Conservation (phyloP, 2,113 vertebrate species). For the Centropristis striata region DNA sequence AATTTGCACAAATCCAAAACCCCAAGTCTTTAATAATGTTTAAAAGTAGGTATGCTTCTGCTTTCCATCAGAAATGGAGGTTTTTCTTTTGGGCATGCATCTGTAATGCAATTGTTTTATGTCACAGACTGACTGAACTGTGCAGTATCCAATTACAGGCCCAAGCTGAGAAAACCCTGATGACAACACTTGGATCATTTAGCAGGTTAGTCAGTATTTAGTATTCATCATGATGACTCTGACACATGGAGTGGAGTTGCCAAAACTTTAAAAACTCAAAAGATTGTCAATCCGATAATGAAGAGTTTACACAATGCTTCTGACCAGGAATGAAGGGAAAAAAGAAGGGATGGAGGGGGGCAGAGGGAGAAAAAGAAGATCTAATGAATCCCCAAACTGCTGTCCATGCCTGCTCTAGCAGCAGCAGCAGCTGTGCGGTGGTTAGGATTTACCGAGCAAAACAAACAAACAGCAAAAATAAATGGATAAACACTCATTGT, state of each 20-base stretch:
- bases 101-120: too few relatives aligned
- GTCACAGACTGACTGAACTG: too few relatives aligned
- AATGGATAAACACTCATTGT: slow-evolving; percentile 58
- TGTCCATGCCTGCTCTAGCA: slow-evolving; percentile 31
- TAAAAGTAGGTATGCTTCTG: too few relatives aligned
- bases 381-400: slow-evolving; percentile 68
- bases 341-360: neutral
- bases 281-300: neutral
- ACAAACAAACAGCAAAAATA: slow-evolving; percentile 67
- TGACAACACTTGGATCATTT: neutral
- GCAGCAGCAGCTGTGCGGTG: slow-evolving; percentile 57
- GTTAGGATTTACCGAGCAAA: slow-evolving; percentile 50
- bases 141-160: neutral
- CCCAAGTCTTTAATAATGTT: too few relatives aligned
- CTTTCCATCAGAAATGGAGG: too few relatives aligned
- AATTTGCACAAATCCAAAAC: too few relatives aligned
- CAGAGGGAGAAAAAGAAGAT: slow-evolving; percentile 16
- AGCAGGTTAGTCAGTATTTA: neutral
- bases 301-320: neutral
- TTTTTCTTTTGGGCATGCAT: too few relatives aligned
- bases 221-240: neutral
- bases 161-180: neutral
- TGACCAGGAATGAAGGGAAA: neutral
- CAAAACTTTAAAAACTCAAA: slow-evolving; percentile 21
- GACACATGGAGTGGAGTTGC: neutral